A percentile compares a stretch with the other conserved stretches of the same genome.
These are phyloP conservation scores for Bagarius yarrelli DNA, from an alignment of 2,113 vertebrate species.

Conservation along the genomic window DNA sequence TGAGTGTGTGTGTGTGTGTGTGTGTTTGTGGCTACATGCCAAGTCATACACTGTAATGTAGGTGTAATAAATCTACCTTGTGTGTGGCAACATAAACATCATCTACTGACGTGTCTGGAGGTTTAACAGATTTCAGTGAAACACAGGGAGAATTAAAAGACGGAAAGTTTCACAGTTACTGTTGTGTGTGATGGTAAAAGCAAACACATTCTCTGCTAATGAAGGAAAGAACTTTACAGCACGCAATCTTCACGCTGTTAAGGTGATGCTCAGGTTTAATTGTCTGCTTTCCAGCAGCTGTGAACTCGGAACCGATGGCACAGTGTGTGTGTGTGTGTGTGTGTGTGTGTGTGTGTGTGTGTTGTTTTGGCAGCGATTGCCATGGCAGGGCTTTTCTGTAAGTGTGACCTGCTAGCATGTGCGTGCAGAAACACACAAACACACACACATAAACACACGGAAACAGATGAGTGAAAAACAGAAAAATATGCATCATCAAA, in stretches of 20 bases:
- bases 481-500: conserved; percentile 28
- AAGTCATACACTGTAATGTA: conserved; percentile 27
- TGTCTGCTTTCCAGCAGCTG: conserved; percentile 3
- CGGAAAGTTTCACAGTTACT: not conserved
- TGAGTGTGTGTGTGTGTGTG: not conserved
- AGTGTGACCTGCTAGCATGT: conserved; percentile 16
- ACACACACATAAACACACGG: not conserved
- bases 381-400: conserved; percentile 3
- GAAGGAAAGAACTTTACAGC: not conserved
- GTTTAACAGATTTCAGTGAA: not conserved
- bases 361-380: conserved; percentile 21
- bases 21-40: conserved; percentile 15
- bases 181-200: not conserved
- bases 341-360: not conserved
- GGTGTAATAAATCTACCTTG: conserved; percentile 21
- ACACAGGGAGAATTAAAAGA: not conserved
- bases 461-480: not conserved
- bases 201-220: not conserved
- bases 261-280: not conserved
- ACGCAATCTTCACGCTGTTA: not conserved
- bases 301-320: not conserved
- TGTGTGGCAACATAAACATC: conserved; percentile 31
- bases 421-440: not conserved
- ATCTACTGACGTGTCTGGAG: not conserved
- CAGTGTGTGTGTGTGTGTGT: not conserved